These are phyloP conservation scores for Petrocephalus microphthalmus DNA, from an alignment of 2,113 vertebrate species.

Conservation along the genomic window DNA sequence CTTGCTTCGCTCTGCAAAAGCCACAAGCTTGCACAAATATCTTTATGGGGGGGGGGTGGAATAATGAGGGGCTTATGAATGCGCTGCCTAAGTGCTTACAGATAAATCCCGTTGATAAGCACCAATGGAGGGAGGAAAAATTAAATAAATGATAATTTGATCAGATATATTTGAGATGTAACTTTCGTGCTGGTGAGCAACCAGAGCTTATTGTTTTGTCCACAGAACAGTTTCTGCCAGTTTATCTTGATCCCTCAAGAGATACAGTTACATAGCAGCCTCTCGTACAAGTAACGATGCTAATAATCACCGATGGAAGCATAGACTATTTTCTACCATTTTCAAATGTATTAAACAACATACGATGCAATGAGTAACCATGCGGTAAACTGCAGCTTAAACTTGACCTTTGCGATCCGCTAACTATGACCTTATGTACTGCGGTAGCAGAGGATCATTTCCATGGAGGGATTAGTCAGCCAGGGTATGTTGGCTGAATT, in stretches of 20 bases:
- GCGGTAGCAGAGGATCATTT: neutral
- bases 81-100: neutral
- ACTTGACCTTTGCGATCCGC: neutral
- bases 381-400: neutral
- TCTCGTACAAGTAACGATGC: neutral
- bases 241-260: slow-evolving; percentile 23
- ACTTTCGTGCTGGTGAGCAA: neutral
- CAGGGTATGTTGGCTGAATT: neutral
- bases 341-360: neutral
- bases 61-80: neutral
- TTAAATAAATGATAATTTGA: slow-evolving; percentile 24
- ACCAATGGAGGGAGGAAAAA: neutral
- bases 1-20: neutral
- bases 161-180: slow-evolving; percentile 25
- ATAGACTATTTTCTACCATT: neutral
- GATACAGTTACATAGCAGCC: slow-evolving; percentile 20
- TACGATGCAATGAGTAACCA: neutral
- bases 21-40: slow-evolving; percentile 4
- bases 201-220: slow-evolving; percentile 13
- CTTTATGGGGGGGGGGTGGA: neutral
- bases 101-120: neutral
- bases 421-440: neutral
- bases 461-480: neutral
- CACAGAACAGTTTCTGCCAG: neutral
- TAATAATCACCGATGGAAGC: neutral